Evolutionary conservation across 1,140 invertebrate genomes (phyloP), one percentile per base, ranked within the genome.

Genomic region (Pseudachorutes palmiensis): DNA sequence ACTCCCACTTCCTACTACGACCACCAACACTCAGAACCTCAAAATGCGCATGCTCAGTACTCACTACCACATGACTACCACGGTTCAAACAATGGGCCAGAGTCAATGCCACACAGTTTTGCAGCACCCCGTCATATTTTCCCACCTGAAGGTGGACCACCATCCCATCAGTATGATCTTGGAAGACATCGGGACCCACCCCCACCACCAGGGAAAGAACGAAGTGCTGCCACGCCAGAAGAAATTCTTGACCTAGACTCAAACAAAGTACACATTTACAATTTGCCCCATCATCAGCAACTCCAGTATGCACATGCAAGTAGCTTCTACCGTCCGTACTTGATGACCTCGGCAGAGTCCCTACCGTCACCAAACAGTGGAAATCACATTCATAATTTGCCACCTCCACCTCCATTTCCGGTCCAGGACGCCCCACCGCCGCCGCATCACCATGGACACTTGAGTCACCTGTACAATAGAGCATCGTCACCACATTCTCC

Each of bases 171-270:
- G n/a, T 41, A 41, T 41, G 36, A 41, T 5, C 19, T 41, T 41
- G 19, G 33, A 12, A 31, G 29, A 48, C 24, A 60, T 49, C 57
- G 66, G n/a, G n/a, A n/a, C n/a, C n/a, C n/a, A n/a, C n/a, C n/a
- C n/a, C n/a, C n/a, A n/a, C n/a, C n/a, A n/a, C n/a, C n/a, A n/a
- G n/a, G 12, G 36, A 66, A 49, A n/a, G 19, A 55, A 28, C 1
- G 33, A 85, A 71, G 82, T 84, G 29, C 86, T 86, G 86, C 86
- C 67, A 83, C 85, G 19, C 85, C 88, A 1, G 90, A 92, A 74
- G 90, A 92, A 74, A 88, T 94, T 66, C 80, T 94, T 36, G 91
- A 94, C 77, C 79, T 94, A 62, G 91, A 93, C 76, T 92, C 90
- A 0, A 90, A 92, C 73, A 92, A 92, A 78, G 90, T 93, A 60